Base-by-base conservation (phyloP, 1,140 invertebrate species). In the Drosophila truncata region DNA sequence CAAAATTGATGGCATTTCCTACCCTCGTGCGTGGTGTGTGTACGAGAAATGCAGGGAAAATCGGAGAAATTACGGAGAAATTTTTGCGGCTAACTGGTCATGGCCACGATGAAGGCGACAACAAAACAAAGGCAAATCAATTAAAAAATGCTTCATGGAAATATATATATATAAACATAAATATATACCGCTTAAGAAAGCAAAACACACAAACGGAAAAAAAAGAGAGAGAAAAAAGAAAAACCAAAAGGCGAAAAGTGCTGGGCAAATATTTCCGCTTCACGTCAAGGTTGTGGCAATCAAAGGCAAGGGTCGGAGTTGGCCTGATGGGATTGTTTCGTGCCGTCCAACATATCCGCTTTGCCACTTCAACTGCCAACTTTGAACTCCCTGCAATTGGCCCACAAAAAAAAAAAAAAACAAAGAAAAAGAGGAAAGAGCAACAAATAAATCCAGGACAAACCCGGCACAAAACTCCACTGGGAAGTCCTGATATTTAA, bases 41-140 rank as follows among this genome's bases (percentile, higher is more conserved):
- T 31, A 37, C 23, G 20, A n/a, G 20, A 55, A 55, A 55, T 55
- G 52, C 52, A 55, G 52, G 52, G 61, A 73, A 60, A 81, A 61
- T 18, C 14, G 16, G 20, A 37, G 58, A 59, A 60, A 70, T 39
- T 39, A 55, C 41, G 39, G 49, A 33, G 44, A 46, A n/a, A 27
- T 31, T 61, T 18, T 49, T 73, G 63, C 71, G 72, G 79, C 54
- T 49, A 71, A 61, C 86, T 86, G 87, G 86, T 91, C 87, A 91
- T 69, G 86, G 86, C 87, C 86, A 91, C 77, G 82, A 83, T 90
- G 87, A 91, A 91, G 87, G 86, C 79, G 54, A 80, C 52, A 52
- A 49, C 55, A 52, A 41, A 71, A 69, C 67, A 66, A 69, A 78
- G 63, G 69, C 78, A 80, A 90, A 90, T 91, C 86, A 91, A 90